phyloP scores from a whole-genome alignment of 2,888 invertebrate species.

The Patella caerulea region DNA sequence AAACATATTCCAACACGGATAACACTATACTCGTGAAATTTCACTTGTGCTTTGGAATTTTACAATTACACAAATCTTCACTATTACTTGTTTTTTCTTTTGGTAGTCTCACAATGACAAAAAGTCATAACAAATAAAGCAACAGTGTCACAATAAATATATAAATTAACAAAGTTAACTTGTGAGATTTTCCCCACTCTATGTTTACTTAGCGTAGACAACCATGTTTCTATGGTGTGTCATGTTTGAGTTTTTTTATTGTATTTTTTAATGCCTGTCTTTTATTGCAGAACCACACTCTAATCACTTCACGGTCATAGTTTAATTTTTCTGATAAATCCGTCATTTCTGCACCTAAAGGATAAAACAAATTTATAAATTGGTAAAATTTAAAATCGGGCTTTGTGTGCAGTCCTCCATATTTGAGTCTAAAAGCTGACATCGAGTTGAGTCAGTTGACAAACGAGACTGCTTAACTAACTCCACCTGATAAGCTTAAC shows the following conservation, averaged over 20 bases:
- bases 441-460: too few relatives aligned
- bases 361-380: not conserved
- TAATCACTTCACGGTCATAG: slow-evolving; percentile 96
- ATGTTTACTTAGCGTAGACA: not conserved
- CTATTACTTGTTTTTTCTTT: too few relatives aligned
- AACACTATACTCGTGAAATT: too few relatives aligned
- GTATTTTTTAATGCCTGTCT: slow-evolving; percentile 97
- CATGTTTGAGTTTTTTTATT: slow-evolving; percentile 75
- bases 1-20: too few relatives aligned
- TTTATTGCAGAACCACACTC: slow-evolving; percentile 99
- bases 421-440: too few relatives aligned
- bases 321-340: slow-evolving; percentile 94
- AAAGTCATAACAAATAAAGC: slow-evolving; percentile 9
- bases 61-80: too few relatives aligned
- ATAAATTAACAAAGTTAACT: not conserved
- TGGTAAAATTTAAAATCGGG: too few relatives aligned
- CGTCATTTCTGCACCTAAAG: slow-evolving; percentile 94
- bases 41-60: too few relatives aligned
- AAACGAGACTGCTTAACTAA: too few relatives aligned
- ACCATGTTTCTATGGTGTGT: slow-evolving; percentile 44
- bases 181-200: not conserved
- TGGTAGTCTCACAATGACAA: not conserved
- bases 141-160: slow-evolving; percentile 10
- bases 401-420: too few relatives aligned
- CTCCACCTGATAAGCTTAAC: too few relatives aligned